These are phyloP conservation scores for Oscheius sp. DNA, from an alignment of 2,888 invertebrate genomes.

Conservation along the genomic window DNA sequence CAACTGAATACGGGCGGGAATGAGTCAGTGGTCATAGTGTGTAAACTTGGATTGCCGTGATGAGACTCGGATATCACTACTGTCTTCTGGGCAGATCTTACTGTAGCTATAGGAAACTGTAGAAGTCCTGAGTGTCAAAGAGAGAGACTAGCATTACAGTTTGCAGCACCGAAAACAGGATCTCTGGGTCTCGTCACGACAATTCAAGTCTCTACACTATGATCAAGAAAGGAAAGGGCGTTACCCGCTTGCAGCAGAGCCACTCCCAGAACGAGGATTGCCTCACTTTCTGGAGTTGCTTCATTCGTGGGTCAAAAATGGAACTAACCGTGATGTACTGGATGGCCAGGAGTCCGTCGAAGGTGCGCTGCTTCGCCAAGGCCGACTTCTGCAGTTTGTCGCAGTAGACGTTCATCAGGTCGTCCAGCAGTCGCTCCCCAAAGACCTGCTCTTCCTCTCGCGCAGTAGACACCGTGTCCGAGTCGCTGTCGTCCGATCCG, in stretches of 20 bases:
- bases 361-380: constrained; percentile 24
- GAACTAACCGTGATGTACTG: constrained; percentile 44
- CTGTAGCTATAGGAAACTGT: too few species aligned
- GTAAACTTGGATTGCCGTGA: too few species aligned
- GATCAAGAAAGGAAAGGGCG: background rate
- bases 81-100: too few species aligned
- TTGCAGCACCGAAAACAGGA: too few species aligned
- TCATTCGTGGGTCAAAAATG: background rate
- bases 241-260: constrained; percentile 23
- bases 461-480: constrained; percentile 10
- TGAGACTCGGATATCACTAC: too few species aligned
- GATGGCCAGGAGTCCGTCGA: constrained; percentile 50
- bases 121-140: too few species aligned
- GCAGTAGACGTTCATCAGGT: constrained; percentile 50
- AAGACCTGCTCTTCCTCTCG: constrained; percentile 29
- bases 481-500: background rate
- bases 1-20: constrained; percentile 36
- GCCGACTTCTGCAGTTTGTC: constrained; percentile 47
- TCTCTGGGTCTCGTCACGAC: too few species aligned
- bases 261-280: constrained; percentile 23
- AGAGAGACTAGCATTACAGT: too few species aligned
- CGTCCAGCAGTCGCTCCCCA: constrained; percentile 52
- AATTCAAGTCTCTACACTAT: too few species aligned
- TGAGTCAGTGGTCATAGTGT: background rate
- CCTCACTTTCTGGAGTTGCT: background rate